Evolutionary conservation across 2,113 vertebrate genomes (phyloP), one percentile per base, ranked within the genome.

Genomic region (Riparia riparia): DNA sequence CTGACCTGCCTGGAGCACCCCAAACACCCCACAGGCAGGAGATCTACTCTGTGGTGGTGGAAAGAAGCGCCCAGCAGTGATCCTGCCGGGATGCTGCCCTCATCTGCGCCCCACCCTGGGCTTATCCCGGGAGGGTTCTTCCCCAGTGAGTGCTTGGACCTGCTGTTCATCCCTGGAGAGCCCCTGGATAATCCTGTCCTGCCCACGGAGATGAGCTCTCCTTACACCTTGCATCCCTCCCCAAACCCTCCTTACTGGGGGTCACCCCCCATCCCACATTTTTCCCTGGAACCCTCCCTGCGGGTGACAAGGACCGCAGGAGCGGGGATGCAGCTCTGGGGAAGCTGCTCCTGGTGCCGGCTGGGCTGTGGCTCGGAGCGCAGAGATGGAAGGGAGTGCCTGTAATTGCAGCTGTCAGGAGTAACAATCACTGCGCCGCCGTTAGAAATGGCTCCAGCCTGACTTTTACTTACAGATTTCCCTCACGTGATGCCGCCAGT

Each of bases 401-500:
- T 89, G 45, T 87, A 90, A 95, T 93, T 94, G 95, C 82, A n/a
- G 79, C 80, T 97, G 93, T 95, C 97, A 97, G 90, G 68, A 51
- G 83, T 20, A 93, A 72, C 94, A 95, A 68, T 71, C 63, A 37
- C 14, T 21, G 79, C 6, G 16, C 90, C 60, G 76, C 71, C 2
- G 6, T 94, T 95, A 84, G 77, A 95, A 96, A 96, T 82, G 90
- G 86, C 79, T 95, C 74, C 84, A 91, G 89, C 50, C 76, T 37
- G 68, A 64, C 77, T 95, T 97, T 97, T 94, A 91, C 80, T 86
- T 90, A 95, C 83, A 88, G 86, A 94, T 92, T 89, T 92, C 90
- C 61, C 61, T 89, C 91, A 83, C 60, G 71, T 94, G 93, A 94
- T 56, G 71, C 57, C 42, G 49, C 66, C 31, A 88, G 28, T 20